These are phyloP conservation scores for Hippocampus comes DNA, from an alignment of 2,113 vertebrate genomes.

Conservation along the genomic window DNA sequence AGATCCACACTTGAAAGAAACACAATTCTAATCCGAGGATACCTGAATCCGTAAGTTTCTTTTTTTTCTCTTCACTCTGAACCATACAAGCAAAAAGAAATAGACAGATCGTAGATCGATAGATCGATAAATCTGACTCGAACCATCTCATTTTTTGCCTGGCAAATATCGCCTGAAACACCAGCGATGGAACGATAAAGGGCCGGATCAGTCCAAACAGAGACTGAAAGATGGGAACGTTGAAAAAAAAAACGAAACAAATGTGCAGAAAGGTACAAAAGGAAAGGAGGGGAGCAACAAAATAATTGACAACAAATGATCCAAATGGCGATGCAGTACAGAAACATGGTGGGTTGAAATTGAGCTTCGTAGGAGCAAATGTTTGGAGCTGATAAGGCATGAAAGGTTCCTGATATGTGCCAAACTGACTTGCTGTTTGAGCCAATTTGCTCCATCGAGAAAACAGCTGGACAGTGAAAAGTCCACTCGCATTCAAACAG, in stretches of 20 bases:
- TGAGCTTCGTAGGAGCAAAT: slow-evolving; percentile 56
- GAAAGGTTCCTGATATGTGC: slow-evolving; percentile 45
- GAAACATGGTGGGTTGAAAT: slow-evolving; percentile 15
- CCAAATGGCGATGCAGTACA: slow-evolving; percentile 21
- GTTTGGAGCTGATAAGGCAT: slow-evolving; percentile 62
- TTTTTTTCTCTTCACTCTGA: background rate
- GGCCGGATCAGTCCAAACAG: slow-evolving; percentile 36
- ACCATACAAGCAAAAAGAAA: background rate
- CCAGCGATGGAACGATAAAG: slow-evolving; percentile 22
- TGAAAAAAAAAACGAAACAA: background rate
- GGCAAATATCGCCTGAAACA: background rate
- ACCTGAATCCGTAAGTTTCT: background rate
- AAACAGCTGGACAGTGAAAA: slow-evolving; percentile 17
- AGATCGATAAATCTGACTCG: background rate
- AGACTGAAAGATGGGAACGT: slow-evolving; percentile 15
- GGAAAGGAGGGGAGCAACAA: slow-evolving; percentile 4
- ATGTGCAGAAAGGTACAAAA: slow-evolving; percentile 19
- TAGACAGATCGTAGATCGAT: too few relatives aligned
- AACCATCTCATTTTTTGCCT: background rate
- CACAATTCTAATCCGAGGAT: background rate
- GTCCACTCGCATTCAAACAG: slow-evolving; percentile 25
- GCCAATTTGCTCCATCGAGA: slow-evolving; percentile 28
- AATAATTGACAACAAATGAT: slow-evolving; percentile 9
- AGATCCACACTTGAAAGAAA: background rate
- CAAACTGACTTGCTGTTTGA: slow-evolving; percentile 44